Conservation (phyloP, 2,888 invertebrate species). For the Margaritifera margaritifera region DNA sequence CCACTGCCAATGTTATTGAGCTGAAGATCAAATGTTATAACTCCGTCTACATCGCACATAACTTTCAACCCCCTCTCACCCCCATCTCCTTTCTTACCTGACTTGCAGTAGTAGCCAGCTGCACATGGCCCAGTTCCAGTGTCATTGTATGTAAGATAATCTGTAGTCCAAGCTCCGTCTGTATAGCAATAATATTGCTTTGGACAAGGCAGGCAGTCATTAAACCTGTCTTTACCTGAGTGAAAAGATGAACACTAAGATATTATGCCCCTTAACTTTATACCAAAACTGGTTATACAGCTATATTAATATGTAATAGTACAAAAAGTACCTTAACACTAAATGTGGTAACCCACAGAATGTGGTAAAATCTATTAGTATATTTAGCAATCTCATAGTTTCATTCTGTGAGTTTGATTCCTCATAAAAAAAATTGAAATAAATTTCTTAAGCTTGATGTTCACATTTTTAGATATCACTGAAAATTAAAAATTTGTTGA, state of each 20-base stretch:
- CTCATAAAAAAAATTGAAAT: not conserved
- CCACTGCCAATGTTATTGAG: too few relatives aligned
- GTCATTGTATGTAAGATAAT: slow-evolving; percentile 55
- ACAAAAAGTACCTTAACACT: not conserved
- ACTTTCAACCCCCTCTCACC: too few relatives aligned
- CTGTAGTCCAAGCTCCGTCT: slow-evolving; percentile 66
- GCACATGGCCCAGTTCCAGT: slow-evolving; percentile 64
- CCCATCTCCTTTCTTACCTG: slow-evolving; percentile 41
- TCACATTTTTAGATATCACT: too few relatives aligned
- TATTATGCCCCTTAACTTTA: too few relatives aligned
- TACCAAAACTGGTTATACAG: too few relatives aligned
- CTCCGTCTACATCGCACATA: too few relatives aligned
- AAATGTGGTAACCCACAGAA: too few relatives aligned
- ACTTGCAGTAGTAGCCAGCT: slow-evolving; percentile 69
- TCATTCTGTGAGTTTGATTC: not conserved
- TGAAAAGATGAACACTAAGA: not conserved
- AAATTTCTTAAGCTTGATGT: not conserved
- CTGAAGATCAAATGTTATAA: too few relatives aligned
- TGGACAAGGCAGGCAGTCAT: slow-evolving; percentile 60
- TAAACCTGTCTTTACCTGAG: slow-evolving; percentile 41
- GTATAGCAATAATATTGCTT: slow-evolving; percentile 66
- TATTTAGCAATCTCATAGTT: not conserved
- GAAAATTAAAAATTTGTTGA: too few relatives aligned
- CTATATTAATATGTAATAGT: too few relatives aligned
- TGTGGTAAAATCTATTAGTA: too few relatives aligned